Base-by-base conservation (phyloP, 2,888 invertebrate species). In the Tubulanus polymorphus region DNA sequence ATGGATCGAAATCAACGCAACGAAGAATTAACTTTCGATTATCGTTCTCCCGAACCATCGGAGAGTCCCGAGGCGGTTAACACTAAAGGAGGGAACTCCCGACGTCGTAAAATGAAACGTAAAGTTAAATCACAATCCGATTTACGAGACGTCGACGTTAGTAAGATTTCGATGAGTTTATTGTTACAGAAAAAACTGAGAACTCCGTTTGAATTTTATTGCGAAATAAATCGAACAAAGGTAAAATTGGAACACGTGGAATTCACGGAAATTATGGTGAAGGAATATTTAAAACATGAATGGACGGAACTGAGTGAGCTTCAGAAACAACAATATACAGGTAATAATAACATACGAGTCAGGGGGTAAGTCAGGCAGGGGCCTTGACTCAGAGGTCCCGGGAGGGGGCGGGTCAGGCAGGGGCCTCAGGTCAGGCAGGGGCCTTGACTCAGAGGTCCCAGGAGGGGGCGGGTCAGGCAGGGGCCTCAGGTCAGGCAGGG, bases 201-300 rank as follows among this genome's bases (percentile, higher is more conserved):
- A 8, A 20, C 41, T 41, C 20, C 5, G 23, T 77, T 75, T 68
- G 69, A 71, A 5, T 70, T 73, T 10, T 78, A 72, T 61, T 72
- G 69, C 62, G 63, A 70, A 53, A 74, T 73, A 54, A 68, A 72
- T 54, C 55, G 69, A 5, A 71, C 71, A 18, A 61, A 61, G 51
- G 69, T 75, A 18, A 55, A 65, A n/a, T 61, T 61, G 25, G 72
- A 75, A 41, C 73, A 78, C 56, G 74, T 78, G 5, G 70, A 69
- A 6, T 72, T 69, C 56, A 65, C 64, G 25, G 71, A 71, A 6
- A 64, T 63, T 1, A 64, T 63, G 53, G 58, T 79, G 6, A 61
- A 66, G 20, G 68, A 71, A 50, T 66, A 64, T 46, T 63, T 75
- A 37, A 55, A 67, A 46, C 67, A 69, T 51, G 69, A 73, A 54